A percentile compares a stretch with the other conserved stretches of the same genome.
Evolutionary conservation across 2,888 invertebrate species (phyloP).

Genomic region (Glyphotaelius pellucidus): DNA sequence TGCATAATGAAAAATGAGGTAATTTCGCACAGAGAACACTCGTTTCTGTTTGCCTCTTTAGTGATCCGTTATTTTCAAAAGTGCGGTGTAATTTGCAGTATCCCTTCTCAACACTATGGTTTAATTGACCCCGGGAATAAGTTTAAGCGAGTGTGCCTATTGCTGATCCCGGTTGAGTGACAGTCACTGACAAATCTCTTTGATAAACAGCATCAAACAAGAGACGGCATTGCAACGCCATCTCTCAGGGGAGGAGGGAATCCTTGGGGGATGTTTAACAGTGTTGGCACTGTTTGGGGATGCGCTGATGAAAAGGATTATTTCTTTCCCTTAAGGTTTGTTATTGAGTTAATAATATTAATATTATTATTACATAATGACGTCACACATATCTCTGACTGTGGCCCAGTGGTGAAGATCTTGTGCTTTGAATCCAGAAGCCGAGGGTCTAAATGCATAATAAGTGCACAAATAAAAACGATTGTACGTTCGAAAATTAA

Average conservation of each 20-base stretch:
- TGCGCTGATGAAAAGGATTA: background rate
- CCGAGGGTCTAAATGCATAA: no score
- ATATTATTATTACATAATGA: no score
- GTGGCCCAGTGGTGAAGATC: no score
- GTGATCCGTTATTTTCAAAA: background rate
- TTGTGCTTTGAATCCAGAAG: no score
- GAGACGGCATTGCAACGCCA: background rate
- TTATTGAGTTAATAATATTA: no score
- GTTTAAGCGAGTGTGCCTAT: background rate
- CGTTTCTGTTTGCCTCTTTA: background rate
- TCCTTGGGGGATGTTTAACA: slow-evolving; percentile 5
- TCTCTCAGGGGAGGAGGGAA: slow-evolving; percentile 18
- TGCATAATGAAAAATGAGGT: no score
- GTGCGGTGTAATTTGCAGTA: background rate
- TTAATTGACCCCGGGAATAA: background rate
- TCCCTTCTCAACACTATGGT: background rate
- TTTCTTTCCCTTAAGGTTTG: background rate
- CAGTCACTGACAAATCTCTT: slow-evolving; percentile 53
- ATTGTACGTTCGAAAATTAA: no score
- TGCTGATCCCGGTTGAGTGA: slow-evolving; percentile 58
- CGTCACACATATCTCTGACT: no score
- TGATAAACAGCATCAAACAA: slow-evolving; percentile 45
- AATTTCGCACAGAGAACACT: background rate
- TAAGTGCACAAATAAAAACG: no score
- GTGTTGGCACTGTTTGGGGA: background rate